Evolutionary conservation across 2,113 vertebrate genomes (phyloP), one percentile per base, ranked within the genome.

Genomic region (Apteryx mantelli): DNA sequence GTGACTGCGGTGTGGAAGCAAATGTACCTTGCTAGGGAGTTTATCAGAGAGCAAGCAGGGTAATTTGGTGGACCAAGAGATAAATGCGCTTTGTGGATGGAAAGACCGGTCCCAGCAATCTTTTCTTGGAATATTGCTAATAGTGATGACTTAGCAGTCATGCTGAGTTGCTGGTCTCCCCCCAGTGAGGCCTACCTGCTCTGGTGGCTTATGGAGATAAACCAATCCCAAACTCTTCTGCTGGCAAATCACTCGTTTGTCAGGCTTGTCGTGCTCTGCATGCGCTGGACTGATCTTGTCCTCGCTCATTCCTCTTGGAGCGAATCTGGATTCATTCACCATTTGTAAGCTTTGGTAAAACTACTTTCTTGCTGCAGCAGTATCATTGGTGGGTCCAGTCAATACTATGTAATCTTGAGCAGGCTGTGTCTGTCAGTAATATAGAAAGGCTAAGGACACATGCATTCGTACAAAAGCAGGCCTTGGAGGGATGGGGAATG

Each of bases 101-200:
- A 46, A 32, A 40, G 55, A 25, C 22, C 1, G 1, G 46, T 36
- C 52, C 36, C 34, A 13, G 17, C 44, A 38, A 11, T 25, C 30
- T 5, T 53, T 9, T 61, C 36, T 68, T 4, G 70, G 53, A 53
- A 6, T 52, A 20, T 60, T 44, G 44, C 32, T 38, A 16, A 21
- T 2, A 30, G 38, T 0, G 3, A 36, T 32, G 38, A 5, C 38
- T 32, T 5, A 0, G 44, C 25, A 10, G 1, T 32, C 36, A 1
- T 2, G 4, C 32, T 9, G 36, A 38, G 44, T 11, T 32, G 53
- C 38, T 17, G 25, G 30, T 75, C 42, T 52, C 53, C 53, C 44
- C 2, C 4, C 88, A 13, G 70, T 1, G 1, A 38, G 38, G 73
- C 55, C 80, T 32, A 2, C 80, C 53, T 46, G 26, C 64, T 61